These are phyloP conservation scores for Orchestia grillus DNA, from an alignment of 1,140 invertebrate species.

Conservation along the genomic window DNA sequence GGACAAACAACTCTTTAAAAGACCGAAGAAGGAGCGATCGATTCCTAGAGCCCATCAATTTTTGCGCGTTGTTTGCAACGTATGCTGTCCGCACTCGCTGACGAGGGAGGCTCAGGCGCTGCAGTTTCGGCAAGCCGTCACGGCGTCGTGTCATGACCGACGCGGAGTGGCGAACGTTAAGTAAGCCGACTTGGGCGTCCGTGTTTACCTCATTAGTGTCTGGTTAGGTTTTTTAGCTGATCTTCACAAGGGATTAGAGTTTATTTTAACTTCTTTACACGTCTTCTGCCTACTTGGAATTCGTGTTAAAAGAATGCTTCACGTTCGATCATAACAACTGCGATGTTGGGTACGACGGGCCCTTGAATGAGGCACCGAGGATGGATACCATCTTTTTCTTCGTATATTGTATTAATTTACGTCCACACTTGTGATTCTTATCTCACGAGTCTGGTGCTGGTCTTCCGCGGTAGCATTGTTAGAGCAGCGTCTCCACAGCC, in stretches of 20 bases:
- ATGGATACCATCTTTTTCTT: too few species aligned
- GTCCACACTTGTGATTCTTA: too few species aligned
- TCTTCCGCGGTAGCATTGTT: too few species aligned
- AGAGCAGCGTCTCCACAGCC: too few species aligned
- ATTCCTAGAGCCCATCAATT: not conserved
- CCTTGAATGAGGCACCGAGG: too few species aligned
- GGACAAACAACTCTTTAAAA: not conserved
- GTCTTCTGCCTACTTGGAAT: not conserved
- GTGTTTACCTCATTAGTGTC: not conserved
- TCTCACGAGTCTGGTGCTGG: too few species aligned
- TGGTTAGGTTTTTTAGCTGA: not conserved
- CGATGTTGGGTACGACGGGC: not conserved
- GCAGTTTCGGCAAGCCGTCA: too few species aligned
- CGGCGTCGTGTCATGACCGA: not conserved
- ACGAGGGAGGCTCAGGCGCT: not conserved
- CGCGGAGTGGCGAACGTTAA: not conserved
- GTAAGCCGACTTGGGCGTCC: not conserved
- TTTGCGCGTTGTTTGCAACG: not conserved
- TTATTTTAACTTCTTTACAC: not conserved
- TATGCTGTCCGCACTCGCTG: not conserved
- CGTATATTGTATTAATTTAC: too few species aligned
- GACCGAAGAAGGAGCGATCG: not conserved
- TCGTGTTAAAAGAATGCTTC: not conserved
- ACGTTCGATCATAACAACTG: not conserved
- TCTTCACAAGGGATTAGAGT: not conserved